Percentiles rank a stretch among this genome's conserved stretches.
These are phyloP conservation scores for Ditula angustiorana DNA, from an alignment of 2,888 invertebrate species.

Conservation along the genomic window DNA sequence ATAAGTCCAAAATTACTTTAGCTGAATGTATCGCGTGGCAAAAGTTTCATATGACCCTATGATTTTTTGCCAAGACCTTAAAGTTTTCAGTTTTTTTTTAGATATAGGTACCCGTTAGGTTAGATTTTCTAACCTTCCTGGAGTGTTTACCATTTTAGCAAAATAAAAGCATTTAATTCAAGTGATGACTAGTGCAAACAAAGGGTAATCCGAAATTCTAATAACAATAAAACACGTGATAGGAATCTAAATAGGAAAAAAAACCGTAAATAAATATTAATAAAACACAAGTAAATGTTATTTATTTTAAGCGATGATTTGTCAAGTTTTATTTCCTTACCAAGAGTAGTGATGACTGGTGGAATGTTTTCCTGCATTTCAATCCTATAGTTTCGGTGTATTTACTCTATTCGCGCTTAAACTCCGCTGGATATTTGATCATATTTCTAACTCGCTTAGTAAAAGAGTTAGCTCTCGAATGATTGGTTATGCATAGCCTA, in stretches of 20 bases:
- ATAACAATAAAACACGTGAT: not conserved
- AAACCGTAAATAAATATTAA: not conserved
- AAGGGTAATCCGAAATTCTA: not conserved
- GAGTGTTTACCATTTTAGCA: too few relatives aligned
- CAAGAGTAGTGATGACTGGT: not conserved
- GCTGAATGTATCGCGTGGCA: too few relatives aligned
- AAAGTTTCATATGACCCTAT: too few relatives aligned
- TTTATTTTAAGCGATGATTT: slow-evolving; percentile 17
- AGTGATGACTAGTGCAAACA: not conserved
- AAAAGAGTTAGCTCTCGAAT: not conserved
- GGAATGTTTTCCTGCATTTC: slow-evolving; percentile 17
- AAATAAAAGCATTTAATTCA: too few relatives aligned
- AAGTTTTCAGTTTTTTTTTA: too few relatives aligned
- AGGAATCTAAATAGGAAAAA: not conserved
- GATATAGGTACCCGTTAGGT: too few relatives aligned
- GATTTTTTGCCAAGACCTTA: too few relatives aligned
- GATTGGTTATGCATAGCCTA: too few relatives aligned
- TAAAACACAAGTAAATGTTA: not conserved
- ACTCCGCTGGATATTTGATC: not conserved
- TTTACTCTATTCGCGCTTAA: not conserved
- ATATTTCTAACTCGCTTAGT: not conserved
- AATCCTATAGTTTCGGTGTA: not conserved
- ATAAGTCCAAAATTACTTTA: too few relatives aligned
- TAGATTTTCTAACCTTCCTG: too few relatives aligned
- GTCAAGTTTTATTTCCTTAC: not conserved